Base-by-base conservation (phyloP, 2,888 invertebrate genomes). In the Julus scanicus region DNA sequence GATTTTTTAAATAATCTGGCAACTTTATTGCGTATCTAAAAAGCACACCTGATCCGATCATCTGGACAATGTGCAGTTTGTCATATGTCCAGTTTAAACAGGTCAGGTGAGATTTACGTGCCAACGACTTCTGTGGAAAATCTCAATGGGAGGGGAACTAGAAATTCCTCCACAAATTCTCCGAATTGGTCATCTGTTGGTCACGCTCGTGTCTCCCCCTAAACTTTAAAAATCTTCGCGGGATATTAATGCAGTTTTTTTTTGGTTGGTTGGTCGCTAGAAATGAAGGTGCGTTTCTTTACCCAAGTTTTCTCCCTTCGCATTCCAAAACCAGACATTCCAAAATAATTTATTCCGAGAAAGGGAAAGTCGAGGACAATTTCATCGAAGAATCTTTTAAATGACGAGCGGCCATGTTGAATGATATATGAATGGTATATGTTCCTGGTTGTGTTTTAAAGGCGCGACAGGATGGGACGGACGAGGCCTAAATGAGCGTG, bases 401-500 rank as follows among this genome's bases (percentile, higher is more conserved):
- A 48, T 48, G 6, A 29, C 57, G 15, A 5, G 57, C 57, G 57
- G 57, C 57, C 57, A 57, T 57, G 5, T 57, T 57, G 57, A 57
- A 57, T 57, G 15, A 15, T 15, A 11, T 11, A 15, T 15, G 57
- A 57, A 17, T 0, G 15, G n/a, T n/a, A n/a, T n/a, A n/a, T 57
- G 57, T 57, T 57, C 4, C 15, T 0, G 57, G 53, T 15, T 53
- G 4, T 15, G 15, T 53, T 4, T n/a, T 8, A 20, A 63, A n/a
- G 63, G 63, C n/a, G 63, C 63, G 63, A 63, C 63, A 63, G 63
- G 63, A 63, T 63, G 63, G 63, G 20, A 53, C n/a, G n/a, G n/a
- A n/a, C 17, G 1, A 63, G 63, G 20, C n/a, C 63, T 63, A 63
- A 63, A n/a, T 20, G 63, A 63, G 63, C 63, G 63, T 63, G 63